These are phyloP conservation scores for Ranitomeya variabilis DNA, from an alignment of 2,113 vertebrate genomes.

Conservation along the genomic window DNA sequence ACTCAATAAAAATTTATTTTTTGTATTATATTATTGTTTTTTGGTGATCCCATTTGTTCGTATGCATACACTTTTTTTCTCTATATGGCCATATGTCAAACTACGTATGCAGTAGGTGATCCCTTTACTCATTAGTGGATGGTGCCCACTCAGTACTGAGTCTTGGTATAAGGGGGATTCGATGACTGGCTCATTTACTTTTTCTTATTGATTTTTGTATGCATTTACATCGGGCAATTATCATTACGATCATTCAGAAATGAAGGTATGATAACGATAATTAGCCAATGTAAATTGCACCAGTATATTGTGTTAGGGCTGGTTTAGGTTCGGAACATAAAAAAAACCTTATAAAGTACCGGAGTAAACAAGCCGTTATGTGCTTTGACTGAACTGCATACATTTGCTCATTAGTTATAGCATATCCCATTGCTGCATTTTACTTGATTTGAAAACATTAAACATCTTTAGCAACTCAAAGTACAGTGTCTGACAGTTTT, in stretches of 20 bases:
- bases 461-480: constrained; percentile 1
- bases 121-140: too few species aligned
- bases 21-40: too few species aligned
- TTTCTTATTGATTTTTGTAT: too few species aligned
- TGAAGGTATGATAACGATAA: not conserved
- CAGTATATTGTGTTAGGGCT: not conserved
- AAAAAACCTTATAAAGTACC: not conserved
- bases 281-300: not conserved
- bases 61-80: too few species aligned
- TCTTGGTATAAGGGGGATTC: too few species aligned
- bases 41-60: too few species aligned
- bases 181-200: too few species aligned
- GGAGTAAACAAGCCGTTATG: not conserved
- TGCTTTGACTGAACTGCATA: not conserved
- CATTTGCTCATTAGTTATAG: constrained; percentile 8
- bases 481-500: constrained; percentile 13
- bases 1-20: too few species aligned
- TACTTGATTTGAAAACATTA: not conserved
- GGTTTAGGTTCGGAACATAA: not conserved
- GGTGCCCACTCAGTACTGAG: too few species aligned
- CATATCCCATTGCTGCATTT: constrained; percentile 14
- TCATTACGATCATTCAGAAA: not conserved
- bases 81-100: too few species aligned
- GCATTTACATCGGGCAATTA: not conserved
- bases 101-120: too few species aligned